These are phyloP conservation scores for Chondrosia reniformis DNA, from an alignment of 37 sponge, comb jelly and placozoan species.

Conservation along the genomic window DNA sequence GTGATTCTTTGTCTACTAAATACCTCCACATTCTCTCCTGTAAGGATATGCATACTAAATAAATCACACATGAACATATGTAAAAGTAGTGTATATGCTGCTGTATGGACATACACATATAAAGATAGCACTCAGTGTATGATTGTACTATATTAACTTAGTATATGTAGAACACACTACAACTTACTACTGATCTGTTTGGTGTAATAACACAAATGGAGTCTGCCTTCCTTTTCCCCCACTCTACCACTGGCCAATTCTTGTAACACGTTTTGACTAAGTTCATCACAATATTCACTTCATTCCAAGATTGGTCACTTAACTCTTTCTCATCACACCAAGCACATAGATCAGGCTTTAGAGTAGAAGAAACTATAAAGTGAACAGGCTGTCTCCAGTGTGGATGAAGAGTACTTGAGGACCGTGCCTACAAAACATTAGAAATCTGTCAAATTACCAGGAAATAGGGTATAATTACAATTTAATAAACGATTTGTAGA, in stretches of 20 bases:
- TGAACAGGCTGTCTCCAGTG: too few relatives aligned
- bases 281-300: conserved; percentile 26
- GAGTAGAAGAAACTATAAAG: too few relatives aligned
- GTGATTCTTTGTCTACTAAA: too few relatives aligned
- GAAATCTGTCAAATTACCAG: too few relatives aligned
- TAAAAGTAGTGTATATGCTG: not conserved
- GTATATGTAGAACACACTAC: not conserved
- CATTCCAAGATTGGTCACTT: too few relatives aligned
- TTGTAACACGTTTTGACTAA: conserved; percentile 18
- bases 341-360: too few relatives aligned
- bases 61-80: not conserved
- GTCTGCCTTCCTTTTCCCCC: not conserved
- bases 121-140: not conserved
- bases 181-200: conserved; percentile 14
- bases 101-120: not conserved
- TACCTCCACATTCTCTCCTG: too few relatives aligned
- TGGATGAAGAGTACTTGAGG: too few relatives aligned
- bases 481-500: too few relatives aligned
- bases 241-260: conserved; percentile 42
- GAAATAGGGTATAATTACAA: too few relatives aligned
- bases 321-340: too few relatives aligned
- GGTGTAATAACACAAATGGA: conserved; percentile 28
- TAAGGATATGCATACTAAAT: not conserved
- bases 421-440: too few relatives aligned
- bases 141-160: not conserved